A percentile compares a stretch with the other conserved stretches of the same genome.
Conservation (phyloP, 2,797 vertebrate species). For the Hemibagrus guttatus region DNA sequence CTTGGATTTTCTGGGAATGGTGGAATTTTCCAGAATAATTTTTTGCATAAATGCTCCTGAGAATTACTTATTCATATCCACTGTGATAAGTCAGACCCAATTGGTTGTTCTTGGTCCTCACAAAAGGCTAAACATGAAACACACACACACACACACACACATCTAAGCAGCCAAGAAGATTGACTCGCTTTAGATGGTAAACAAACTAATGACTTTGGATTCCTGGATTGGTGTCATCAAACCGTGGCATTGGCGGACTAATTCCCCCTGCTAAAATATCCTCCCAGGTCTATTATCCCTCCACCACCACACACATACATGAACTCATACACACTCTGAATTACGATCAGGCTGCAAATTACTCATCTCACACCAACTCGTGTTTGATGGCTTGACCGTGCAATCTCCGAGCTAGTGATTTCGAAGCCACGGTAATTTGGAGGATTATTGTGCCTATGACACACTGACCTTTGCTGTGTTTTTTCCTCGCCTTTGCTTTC, state of each 20-base stretch:
- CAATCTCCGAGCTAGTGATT: slow-evolving; percentile 7
- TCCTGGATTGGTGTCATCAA: slow-evolving; percentile 27
- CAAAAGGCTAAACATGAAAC: neutral
- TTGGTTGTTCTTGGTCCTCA: neutral
- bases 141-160: neutral
- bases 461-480: slow-evolving; percentile 3
- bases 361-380: neutral
- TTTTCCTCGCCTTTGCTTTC: neutral
- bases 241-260: slow-evolving; percentile 33
- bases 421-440: slow-evolving; percentile 25
- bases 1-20: too few species aligned
- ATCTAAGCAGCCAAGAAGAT: slow-evolving; percentile 1
- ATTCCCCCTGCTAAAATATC: slow-evolving; percentile 22
- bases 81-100: neutral
- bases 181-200: slow-evolving; percentile 25
- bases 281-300: slow-evolving; percentile 18
- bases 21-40: neutral
- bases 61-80: neutral
- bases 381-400: slow-evolving; percentile 18
- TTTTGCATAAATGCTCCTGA: neutral
- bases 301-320: neutral
- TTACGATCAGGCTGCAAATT: slow-evolving; percentile 32
- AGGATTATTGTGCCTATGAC: slow-evolving; percentile 25
- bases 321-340: neutral
- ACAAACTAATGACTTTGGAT: slow-evolving; percentile 33